These are phyloP conservation scores for Linyphia triangularis DNA, from an alignment of 2,888 invertebrate species.

Conservation along the genomic window DNA sequence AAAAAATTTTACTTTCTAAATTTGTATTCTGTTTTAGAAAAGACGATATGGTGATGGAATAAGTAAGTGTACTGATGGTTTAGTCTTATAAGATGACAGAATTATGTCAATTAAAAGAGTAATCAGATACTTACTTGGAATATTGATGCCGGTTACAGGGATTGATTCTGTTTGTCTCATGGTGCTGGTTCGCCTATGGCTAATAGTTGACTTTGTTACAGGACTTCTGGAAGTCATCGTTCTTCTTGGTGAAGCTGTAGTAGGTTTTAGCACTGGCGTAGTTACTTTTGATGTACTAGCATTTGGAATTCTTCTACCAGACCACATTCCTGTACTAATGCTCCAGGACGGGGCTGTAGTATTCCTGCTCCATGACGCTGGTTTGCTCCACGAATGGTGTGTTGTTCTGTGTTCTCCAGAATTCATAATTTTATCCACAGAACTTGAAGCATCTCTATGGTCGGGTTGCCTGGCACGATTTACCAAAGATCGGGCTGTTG, in stretches of 20 bases:
- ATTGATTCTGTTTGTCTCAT: neutral
- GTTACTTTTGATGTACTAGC: neutral
- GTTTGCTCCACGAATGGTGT: neutral
- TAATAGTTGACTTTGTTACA: neutral
- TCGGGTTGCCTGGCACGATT: neutral
- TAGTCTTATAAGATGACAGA: neutral
- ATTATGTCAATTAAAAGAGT: neutral
- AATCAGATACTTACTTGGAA: slow-evolving; percentile 1
- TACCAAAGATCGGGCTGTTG: neutral
- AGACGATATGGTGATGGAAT: no score
- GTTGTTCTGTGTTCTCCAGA: neutral
- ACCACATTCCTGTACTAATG: neutral
- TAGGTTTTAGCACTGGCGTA: neutral
- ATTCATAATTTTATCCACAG: neutral
- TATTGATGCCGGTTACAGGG: slow-evolving; percentile 1
- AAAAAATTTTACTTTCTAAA: no score
- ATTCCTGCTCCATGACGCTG: neutral
- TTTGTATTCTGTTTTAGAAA: neutral
- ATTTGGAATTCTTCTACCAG: neutral
- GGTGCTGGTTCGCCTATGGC: neutral
- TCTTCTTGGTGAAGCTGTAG: neutral
- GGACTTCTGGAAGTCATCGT: neutral
- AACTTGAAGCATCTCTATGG: neutral
- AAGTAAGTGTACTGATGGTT: no score
- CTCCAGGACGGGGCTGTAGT: neutral